phyloP scores from a whole-genome alignment of 1,140 invertebrate genomes.

The Diorhabda carinulata region DNA sequence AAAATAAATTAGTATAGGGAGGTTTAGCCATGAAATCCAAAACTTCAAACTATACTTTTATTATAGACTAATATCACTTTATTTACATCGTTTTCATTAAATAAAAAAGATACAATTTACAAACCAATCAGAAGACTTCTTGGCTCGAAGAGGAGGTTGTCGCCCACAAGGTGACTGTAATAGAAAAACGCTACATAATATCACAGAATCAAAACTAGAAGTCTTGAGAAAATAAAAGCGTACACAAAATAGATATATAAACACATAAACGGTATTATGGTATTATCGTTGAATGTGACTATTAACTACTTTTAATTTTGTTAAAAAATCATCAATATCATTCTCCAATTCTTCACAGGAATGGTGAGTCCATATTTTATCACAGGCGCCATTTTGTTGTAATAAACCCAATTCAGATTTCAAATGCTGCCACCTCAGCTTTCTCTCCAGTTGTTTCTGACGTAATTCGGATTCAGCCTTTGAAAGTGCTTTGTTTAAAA shows the following conservation, averaged over 20 bases:
- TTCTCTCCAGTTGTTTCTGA: slow-evolving; percentile 46
- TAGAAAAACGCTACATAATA: slow-evolving; percentile 43
- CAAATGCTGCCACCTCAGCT: slow-evolving; percentile 46
- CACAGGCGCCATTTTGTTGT: slow-evolving; percentile 12
- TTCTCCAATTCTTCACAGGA: slow-evolving; percentile 37
- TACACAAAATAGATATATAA: slow-evolving; percentile 25
- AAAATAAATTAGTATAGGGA: slow-evolving; percentile 34
- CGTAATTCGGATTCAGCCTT: slow-evolving; percentile 48
- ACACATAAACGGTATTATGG: slow-evolving; percentile 14
- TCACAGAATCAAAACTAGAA: slow-evolving; percentile 33
- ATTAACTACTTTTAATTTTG: slow-evolving; percentile 34
- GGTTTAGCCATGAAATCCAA: slow-evolving; percentile 20
- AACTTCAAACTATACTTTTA: slow-evolving; percentile 19
- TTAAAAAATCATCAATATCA: slow-evolving; percentile 40
- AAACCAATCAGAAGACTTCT: slow-evolving; percentile 38
- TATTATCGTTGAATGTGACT: slow-evolving; percentile 31
- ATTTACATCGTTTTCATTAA: slow-evolving; percentile 25
- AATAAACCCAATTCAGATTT: slow-evolving; percentile 37
- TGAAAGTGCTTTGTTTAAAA: slow-evolving; percentile 45
- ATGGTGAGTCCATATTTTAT: slow-evolving; percentile 22
- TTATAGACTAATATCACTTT: slow-evolving; percentile 33
- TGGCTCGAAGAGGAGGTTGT: slow-evolving; percentile 24
- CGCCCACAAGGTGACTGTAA: slow-evolving; percentile 40
- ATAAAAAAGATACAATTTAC: slow-evolving; percentile 36
- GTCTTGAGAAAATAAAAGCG: slow-evolving; percentile 13